Percentiles rank a stretch among this genome's conserved stretches.
These are phyloP conservation scores for Amphipoea lucens DNA, from an alignment of 2,888 invertebrate genomes.

Conservation along the genomic window DNA sequence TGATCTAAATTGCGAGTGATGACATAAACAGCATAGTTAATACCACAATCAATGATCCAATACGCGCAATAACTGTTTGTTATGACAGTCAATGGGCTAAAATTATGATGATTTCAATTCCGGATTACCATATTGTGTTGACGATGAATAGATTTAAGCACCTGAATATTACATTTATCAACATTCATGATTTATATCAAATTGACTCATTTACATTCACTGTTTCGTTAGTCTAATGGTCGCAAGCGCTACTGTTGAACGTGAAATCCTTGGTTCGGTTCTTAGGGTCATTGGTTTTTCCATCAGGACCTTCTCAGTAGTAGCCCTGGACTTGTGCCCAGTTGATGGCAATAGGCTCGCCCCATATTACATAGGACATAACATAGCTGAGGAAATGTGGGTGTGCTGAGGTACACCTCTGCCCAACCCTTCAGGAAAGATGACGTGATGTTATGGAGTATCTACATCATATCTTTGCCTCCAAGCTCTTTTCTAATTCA, in stretches of 20 bases:
- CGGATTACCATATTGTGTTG: constrained; percentile 36
- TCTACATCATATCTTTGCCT: too few species aligned
- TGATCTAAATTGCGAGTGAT: background rate
- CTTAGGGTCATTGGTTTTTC: too few species aligned
- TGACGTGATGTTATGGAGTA: too few species aligned
- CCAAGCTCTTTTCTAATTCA: too few species aligned
- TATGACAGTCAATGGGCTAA: constrained; percentile 13
- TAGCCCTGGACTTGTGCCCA: too few species aligned
- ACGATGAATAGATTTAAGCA: constrained; percentile 17
- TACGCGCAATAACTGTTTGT: constrained; percentile 17
- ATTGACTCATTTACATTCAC: background rate
- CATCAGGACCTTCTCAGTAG: too few species aligned
- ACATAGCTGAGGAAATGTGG: too few species aligned
- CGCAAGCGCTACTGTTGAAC: background rate
- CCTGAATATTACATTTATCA: constrained; percentile 1
- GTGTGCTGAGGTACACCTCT: too few species aligned
- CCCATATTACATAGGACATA: too few species aligned
- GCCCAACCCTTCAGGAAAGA: too few species aligned
- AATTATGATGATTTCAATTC: constrained; percentile 38
- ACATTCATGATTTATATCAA: background rate
- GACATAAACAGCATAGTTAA: constrained; percentile 24
- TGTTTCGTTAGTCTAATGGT: background rate
- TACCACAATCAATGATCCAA: constrained; percentile 26
- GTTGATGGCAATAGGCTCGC: too few species aligned
- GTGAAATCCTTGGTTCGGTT: background rate